Evolutionary conservation across 2,113 vertebrate species (phyloP).

Genomic region (Pungitius pungitius): DNA sequence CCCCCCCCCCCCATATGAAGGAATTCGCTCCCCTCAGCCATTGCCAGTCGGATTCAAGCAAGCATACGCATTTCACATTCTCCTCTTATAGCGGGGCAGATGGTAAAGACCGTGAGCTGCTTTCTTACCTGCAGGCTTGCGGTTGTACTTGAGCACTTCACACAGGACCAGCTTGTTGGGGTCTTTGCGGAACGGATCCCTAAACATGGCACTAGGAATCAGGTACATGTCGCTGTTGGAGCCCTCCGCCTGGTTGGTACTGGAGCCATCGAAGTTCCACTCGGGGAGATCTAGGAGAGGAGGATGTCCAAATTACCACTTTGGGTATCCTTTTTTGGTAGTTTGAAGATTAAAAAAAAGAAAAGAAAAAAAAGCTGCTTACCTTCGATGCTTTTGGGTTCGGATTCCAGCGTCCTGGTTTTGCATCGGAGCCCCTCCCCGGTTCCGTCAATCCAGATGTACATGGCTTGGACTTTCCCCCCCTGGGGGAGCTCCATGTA

Average conservation of each 20-base stretch:
- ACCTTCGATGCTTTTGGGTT: slow-evolving; percentile 95
- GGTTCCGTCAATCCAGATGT: slow-evolving; percentile 96
- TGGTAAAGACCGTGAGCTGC: not conserved
- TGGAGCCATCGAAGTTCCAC: slow-evolving; percentile 99
- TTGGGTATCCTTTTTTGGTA: not conserved
- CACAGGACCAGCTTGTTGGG: slow-evolving; percentile 98
- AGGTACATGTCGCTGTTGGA: slow-evolving; percentile 99
- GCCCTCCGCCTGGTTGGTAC: slow-evolving; percentile 93
- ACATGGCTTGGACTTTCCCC: slow-evolving; percentile 94
- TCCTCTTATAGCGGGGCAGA: too few relatives aligned
- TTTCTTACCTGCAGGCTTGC: slow-evolving; percentile 87
- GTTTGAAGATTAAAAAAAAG: not conserved
- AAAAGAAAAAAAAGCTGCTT: not conserved
- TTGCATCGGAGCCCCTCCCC: slow-evolving; percentile 96
- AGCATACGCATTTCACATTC: too few relatives aligned
- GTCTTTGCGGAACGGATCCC: slow-evolving; percentile 95
- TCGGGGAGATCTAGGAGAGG: slow-evolving; percentile 88
- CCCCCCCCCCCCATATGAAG: too few relatives aligned
- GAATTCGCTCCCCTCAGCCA: not conserved
- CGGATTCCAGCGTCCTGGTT: slow-evolving; percentile 90
- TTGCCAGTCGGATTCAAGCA: not conserved
- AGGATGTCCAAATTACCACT: not conserved
- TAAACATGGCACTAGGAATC: slow-evolving; percentile 91
- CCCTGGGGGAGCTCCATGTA: slow-evolving; percentile 95
- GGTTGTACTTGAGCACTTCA: slow-evolving; percentile 96